A percentile compares a stretch with the other conserved stretches of the same genome.
These are phyloP conservation scores for Pediacus dermestoides DNA, from an alignment of 2,888 invertebrate species.

Conservation along the genomic window DNA sequence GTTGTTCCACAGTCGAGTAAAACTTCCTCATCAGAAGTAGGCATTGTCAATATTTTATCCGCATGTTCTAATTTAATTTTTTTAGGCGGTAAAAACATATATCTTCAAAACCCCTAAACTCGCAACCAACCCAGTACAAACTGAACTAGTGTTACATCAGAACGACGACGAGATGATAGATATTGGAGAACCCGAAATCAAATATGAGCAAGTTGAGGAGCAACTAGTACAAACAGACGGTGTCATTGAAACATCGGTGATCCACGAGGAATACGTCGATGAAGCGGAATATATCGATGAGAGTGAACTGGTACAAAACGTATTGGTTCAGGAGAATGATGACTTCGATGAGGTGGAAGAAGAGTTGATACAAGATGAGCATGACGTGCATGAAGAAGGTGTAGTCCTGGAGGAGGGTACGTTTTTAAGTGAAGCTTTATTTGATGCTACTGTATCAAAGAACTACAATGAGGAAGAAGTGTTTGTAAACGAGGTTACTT, in stretches of 20 bases:
- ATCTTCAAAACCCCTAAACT: no score
- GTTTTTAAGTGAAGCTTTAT: conserved; percentile 41
- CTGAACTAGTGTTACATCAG: no score
- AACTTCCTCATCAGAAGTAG: conserved; percentile 28
- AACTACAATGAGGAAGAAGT: conserved; percentile 24
- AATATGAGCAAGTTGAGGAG: no score
- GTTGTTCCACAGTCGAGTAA: conserved; percentile 40
- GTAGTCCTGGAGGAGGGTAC: conserved; percentile 35
- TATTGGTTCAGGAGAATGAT: conserved; percentile 17
- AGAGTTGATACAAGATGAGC: no score
- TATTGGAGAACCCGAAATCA: no score
- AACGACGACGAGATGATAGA: no score
- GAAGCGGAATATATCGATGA: conserved; percentile 26
- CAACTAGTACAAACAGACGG: no score
- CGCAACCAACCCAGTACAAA: no score
- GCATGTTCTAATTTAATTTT: no score
- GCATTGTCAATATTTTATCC: conserved; percentile 10
- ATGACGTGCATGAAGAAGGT: conserved; percentile 29
- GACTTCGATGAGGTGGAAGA: conserved; percentile 24
- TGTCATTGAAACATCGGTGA: no score
- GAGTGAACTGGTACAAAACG: conserved; percentile 21
- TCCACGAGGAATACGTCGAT: conserved; percentile 23
- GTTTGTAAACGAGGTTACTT: conserved; percentile 47
- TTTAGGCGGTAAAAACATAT: no score
- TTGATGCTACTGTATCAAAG: conserved; percentile 30